Base-by-base conservation (phyloP, 2,888 invertebrate species). In the Drosophila koepferae region DNA sequence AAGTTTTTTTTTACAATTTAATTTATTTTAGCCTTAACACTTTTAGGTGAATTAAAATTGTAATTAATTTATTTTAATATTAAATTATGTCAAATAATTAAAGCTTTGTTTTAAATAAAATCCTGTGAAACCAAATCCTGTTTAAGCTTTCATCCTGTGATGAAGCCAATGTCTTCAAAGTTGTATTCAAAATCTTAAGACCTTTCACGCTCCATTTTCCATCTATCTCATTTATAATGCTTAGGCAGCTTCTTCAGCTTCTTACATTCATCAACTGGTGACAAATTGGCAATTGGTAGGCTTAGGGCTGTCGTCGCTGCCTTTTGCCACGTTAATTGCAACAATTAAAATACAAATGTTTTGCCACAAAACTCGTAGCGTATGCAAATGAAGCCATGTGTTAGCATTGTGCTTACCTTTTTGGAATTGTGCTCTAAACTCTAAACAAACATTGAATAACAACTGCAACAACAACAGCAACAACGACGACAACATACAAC, bases 331-430 rank as follows among this genome's bases (percentile, higher is more conserved):
- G 63, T 81, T 88, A 86, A 86, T 86, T 86, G 90, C 79, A 55
- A 74, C 86, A 85, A 90, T 86, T 86, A 90, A 88, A 82, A 76
- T 70, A 84, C 76, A 84, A 82, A 83, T 82, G 82, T 83, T 84
- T 79, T 79, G 76, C 82, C 84, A 60, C 82, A 82, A 79, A 82
- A 87, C 80, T 81, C 77, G 74, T 40, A 34, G 73, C 74, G 59
- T 73, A 81, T 82, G 86, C 90, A 82, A 90, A 86, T 86, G 81
- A 79, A 76, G 72, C 77, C 81, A 77, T 89, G 74, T 89, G 84
- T 62, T 46, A 36, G 58, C 56, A 55, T 43, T 43, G 63, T 66
- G 69, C 62, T 65, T 81, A 74, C 86, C 83, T 79, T 82, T 76
- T 69, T 55, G 41, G 28, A 68, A 63, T 69, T 65, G 46, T 43